A percentile compares a stretch with the other conserved stretches of the same genome.
phyloP scores from a whole-genome alignment of 1,140 invertebrate species.

The Drosophila azteca region DNA sequence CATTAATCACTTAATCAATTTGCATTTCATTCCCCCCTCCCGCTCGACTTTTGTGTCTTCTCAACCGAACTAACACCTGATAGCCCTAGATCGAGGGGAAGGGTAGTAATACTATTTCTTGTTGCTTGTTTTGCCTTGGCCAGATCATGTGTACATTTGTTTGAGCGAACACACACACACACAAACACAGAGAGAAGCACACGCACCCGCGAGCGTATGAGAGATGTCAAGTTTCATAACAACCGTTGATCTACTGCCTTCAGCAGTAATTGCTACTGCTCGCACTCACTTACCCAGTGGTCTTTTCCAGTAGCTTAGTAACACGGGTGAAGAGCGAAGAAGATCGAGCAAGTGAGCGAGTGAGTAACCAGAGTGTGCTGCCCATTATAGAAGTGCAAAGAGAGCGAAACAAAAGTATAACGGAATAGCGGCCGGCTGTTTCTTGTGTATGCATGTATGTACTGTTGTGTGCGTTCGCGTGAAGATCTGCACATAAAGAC shows the following conservation, averaged over 20 bases:
- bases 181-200: conserved; percentile 1
- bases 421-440: conserved; percentile 57
- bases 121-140: conserved; percentile 35
- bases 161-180: conserved; percentile 31
- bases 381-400: conserved; percentile 15
- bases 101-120: no score
- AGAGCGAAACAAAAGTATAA: conserved; percentile 34
- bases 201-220: not conserved
- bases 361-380: conserved; percentile 6
- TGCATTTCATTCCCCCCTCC: conserved; percentile 3
- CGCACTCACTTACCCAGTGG: conserved; percentile 51
- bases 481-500: conserved; percentile 43
- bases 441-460: conserved; percentile 17
- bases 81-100: no score
- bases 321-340: conserved; percentile 27
- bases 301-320: conserved; percentile 29
- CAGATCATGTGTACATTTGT: conserved; percentile 60
- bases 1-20: conserved; percentile 47
- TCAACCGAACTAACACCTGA: conserved; percentile 9
- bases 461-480: conserved; percentile 1
- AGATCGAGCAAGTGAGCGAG: conserved; percentile 3
- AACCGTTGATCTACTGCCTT: conserved; percentile 37
- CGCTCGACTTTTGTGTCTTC: conserved; percentile 18
- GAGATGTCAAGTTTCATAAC: conserved; percentile 67
- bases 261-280: conserved; percentile 48